Percentiles rank a stretch among this genome's conserved stretches.
Evolutionary conservation across 2,888 invertebrate genomes (phyloP).

Genomic region (Hirudinaria manillensis): DNA sequence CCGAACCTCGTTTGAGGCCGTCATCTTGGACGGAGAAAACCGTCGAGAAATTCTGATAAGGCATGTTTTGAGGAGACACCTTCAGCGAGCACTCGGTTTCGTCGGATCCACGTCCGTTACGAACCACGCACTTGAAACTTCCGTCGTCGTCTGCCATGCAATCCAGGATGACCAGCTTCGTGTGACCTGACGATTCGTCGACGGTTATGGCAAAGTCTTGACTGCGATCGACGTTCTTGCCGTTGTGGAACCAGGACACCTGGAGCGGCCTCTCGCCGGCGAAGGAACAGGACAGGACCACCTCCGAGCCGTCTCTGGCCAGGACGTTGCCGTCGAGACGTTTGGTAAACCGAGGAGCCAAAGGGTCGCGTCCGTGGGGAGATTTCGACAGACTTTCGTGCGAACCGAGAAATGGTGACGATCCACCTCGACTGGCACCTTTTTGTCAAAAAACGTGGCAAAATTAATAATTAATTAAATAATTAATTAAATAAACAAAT

Average conservation of each 20-base stretch:
- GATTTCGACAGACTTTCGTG: background rate
- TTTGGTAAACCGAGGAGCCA: constrained; percentile 47
- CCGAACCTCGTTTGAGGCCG: background rate
- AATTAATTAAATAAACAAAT: too few relatives aligned
- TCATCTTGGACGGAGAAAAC: background rate
- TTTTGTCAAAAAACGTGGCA: too few relatives aligned
- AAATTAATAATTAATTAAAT: too few relatives aligned
- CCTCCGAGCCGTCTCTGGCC: constrained; percentile 48
- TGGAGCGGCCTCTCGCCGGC: constrained; percentile 49
- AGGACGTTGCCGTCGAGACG: constrained; percentile 42
- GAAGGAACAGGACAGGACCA: constrained; percentile 48
- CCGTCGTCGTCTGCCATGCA: constrained; percentile 51
- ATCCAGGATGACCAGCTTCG: constrained; percentile 51
- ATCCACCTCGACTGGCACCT: background rate
- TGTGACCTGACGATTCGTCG: constrained; percentile 47
- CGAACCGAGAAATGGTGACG: background rate
- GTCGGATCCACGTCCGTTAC: constrained; percentile 68
- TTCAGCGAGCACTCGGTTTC: constrained; percentile 58
- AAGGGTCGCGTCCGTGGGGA: constrained; percentile 12
- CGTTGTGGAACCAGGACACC: constrained; percentile 53
- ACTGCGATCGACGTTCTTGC: constrained; percentile 51
- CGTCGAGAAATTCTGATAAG: constrained; percentile 21
- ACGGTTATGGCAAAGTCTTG: constrained; percentile 52
- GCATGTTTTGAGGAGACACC: constrained; percentile 23
- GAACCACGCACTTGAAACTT: constrained; percentile 56